phyloP scores from a whole-genome alignment of 1,140 invertebrate species.

The Drosophila burlai region DNA sequence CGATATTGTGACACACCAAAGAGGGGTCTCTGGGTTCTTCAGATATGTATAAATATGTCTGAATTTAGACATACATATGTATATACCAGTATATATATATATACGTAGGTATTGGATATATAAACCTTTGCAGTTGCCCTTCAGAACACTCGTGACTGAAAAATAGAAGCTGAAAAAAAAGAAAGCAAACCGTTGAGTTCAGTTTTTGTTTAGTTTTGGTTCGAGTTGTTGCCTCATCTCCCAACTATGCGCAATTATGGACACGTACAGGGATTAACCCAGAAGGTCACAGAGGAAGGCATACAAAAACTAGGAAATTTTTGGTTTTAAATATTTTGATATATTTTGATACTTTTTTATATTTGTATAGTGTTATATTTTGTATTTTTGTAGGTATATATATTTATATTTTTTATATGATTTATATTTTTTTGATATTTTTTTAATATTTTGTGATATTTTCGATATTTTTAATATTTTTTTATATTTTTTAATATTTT shows the following conservation, averaged over 20 bases:
- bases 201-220: constrained; percentile 31
- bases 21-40: constrained; percentile 4
- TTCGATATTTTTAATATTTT: too few relatives aligned
- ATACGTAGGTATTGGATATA: neutral
- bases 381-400: too few relatives aligned
- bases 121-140: constrained; percentile 12
- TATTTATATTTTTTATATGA: too few relatives aligned
- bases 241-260: constrained; percentile 64
- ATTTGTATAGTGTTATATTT: too few relatives aligned
- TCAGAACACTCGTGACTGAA: neutral
- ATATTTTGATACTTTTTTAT: too few relatives aligned
- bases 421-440: too few relatives aligned
- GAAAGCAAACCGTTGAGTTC: constrained; percentile 31
- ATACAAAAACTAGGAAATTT: neutral
- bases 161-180: constrained; percentile 10
- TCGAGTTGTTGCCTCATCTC: constrained; percentile 24
- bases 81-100: neutral
- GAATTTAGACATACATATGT: too few relatives aligned
- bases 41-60: neutral
- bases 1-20: constrained; percentile 50
- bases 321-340: too few relatives aligned
- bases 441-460: too few relatives aligned
- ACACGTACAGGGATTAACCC: constrained; percentile 51
- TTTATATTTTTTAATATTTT: too few relatives aligned
- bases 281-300: too few relatives aligned